These are phyloP conservation scores for Numenius arquata DNA, from an alignment of 2,113 vertebrate genomes.

Conservation along the genomic window DNA sequence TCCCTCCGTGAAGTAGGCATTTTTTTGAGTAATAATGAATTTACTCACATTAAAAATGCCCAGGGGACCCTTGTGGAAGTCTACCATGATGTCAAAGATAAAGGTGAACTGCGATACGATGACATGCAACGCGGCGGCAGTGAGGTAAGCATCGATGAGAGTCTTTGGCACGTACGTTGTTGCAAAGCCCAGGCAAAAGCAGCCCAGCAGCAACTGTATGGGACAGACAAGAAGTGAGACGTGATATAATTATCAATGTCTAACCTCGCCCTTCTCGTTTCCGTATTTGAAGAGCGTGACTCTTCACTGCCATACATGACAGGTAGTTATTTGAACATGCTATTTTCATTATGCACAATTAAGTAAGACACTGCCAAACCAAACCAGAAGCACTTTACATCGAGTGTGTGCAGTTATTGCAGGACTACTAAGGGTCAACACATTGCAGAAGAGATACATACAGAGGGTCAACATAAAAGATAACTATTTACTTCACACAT, in stretches of 20 bases:
- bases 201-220: constrained; percentile 50
- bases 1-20: background rate
- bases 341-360: background rate
- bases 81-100: constrained; percentile 53
- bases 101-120: constrained; percentile 60
- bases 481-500: background rate
- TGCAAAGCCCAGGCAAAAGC: constrained; percentile 57
- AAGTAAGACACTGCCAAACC: background rate
- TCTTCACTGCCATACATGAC: background rate
- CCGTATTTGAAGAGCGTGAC: background rate
- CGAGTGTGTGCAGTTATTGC: background rate
- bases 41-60: constrained; percentile 69
- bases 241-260: background rate
- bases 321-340: background rate
- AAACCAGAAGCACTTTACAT: background rate
- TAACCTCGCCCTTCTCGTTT: background rate
- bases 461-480: background rate
- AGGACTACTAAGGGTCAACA: background rate
- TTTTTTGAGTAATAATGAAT: background rate
- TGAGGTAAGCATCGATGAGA: constrained; percentile 49
- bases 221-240: background rate
- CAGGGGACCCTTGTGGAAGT: constrained; percentile 47
- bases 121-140: constrained; percentile 45
- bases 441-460: too few relatives aligned
- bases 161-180: constrained; percentile 49